Evolutionary conservation across 1,140 invertebrate species (phyloP), one percentile per base, ranked within the genome.

Genomic region (Temnothorax curvispinosus): DNA sequence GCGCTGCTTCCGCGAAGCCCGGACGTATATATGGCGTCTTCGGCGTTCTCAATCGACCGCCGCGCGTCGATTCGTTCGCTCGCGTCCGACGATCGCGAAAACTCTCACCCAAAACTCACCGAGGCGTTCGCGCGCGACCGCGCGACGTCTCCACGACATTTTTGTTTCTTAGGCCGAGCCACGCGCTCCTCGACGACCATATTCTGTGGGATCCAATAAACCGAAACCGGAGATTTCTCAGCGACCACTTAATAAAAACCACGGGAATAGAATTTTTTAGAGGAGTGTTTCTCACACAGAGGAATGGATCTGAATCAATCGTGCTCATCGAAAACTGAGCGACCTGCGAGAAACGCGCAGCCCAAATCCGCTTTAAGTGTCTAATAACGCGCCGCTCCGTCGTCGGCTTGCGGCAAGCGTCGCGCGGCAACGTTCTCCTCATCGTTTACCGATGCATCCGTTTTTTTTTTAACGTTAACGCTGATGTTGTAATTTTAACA

Each of bases 161-260:
- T 86, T 58, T 47, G 27, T 27, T 76, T 76, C 76, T 78, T 65
- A 89, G 72, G 44, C 71, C 56, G 84, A 87, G 76, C 69, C 44
- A 67, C 80, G 58, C 69, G 89, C 87, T 90, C 89, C 86, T 90
- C 76, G 89, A 90, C 80, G 89, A 90, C 89, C 88, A 90, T 88
- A 87, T 44, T 88, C 38, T 78, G n/a, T 88, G 88, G 89, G 89
- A 90, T 90, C 89, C 89, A 90, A 90, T 88, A 72, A 90, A 90
- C 80, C 27, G 27, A 54, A 84, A 84, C 27, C 76, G 81, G 81
- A 90, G 89, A 84, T 86, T 90, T 85, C 86, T 90, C 47, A 86
- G 60, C 60, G 88, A 90, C 86, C 88, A 90, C 87, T 90, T 87
- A 85, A 54, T 77, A 85, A 85, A 72, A 27, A 27, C 27, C 56